These are phyloP conservation scores for Lipophrys pholis DNA, from an alignment of 2,113 vertebrate species.

Conservation along the genomic window DNA sequence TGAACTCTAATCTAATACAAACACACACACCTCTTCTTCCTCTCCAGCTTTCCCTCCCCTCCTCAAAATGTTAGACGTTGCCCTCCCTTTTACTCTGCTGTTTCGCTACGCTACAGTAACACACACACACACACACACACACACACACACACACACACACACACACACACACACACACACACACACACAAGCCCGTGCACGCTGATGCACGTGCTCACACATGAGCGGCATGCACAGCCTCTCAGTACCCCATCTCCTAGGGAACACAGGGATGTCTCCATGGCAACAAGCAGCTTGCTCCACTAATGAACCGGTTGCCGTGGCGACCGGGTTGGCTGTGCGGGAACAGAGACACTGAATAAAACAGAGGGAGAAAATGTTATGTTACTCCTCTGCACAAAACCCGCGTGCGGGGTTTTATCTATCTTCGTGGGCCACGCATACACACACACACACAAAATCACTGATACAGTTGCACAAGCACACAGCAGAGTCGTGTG, in stretches of 20 bases:
- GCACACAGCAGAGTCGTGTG: background rate
- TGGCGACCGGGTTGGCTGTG: slow-evolving; percentile 82
- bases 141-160: background rate
- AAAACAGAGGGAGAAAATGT: slow-evolving; percentile 62
- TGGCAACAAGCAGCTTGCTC: slow-evolving; percentile 86
- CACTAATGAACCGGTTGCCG: slow-evolving; percentile 83
- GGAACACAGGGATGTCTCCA: slow-evolving; percentile 82
- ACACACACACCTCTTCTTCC: slow-evolving; percentile 55
- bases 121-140: slow-evolving; percentile 26
- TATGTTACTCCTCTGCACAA: slow-evolving; percentile 65
- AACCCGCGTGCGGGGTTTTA: slow-evolving; percentile 24
- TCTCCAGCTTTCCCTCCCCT: slow-evolving; percentile 29
- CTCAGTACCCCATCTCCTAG: slow-evolving; percentile 76
- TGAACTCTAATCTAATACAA: slow-evolving; percentile 49
- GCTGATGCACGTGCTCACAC: slow-evolving; percentile 24
- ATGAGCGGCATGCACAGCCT: slow-evolving; percentile 48
- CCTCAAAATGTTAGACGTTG: slow-evolving; percentile 16
- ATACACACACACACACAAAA: slow-evolving; percentile 11
- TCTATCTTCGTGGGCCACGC: slow-evolving; percentile 30
- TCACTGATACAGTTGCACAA: too few species aligned
- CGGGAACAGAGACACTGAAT: slow-evolving; percentile 65
- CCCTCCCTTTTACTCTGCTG: slow-evolving; percentile 38
- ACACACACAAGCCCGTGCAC: slow-evolving; percentile 1
- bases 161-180: slow-evolving; percentile 1
- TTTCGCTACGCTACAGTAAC: slow-evolving; percentile 25